These are phyloP conservation scores for Campoplex nolae DNA, from an alignment of 2,888 invertebrate genomes.

Conservation along the genomic window DNA sequence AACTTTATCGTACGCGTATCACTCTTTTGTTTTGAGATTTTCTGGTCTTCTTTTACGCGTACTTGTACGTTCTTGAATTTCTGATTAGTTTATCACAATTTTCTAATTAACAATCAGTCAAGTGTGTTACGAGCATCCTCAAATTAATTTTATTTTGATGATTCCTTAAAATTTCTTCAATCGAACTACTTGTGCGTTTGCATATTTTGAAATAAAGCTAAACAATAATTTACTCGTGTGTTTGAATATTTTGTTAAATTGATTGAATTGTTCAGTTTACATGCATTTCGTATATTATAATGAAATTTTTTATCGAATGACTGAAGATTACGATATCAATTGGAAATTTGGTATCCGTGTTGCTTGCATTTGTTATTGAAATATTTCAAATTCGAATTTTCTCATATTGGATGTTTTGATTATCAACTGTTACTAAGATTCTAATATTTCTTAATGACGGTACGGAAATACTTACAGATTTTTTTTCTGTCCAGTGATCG, in stretches of 20 bases:
- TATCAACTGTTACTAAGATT: background rate
- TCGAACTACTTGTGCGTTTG: background rate
- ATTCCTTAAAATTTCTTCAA: background rate
- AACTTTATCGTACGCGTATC: background rate
- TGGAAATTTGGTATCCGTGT: background rate
- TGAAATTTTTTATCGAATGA: background rate
- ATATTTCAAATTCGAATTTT: background rate
- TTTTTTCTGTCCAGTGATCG: conserved; percentile 89
- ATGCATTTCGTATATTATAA: background rate
- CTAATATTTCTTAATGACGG: conserved; percentile 13
- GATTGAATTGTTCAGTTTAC: background rate
- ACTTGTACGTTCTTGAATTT: background rate
- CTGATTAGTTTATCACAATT: background rate
- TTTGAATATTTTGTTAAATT: background rate
- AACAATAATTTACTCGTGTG: background rate
- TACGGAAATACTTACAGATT: conserved; percentile 86
- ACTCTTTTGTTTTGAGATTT: background rate
- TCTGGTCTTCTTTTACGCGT: background rate
- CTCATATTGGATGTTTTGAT: background rate
- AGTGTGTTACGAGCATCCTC: background rate
- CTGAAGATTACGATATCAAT: background rate
- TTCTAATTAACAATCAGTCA: background rate
- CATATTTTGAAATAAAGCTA: background rate
- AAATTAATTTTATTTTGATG: background rate
- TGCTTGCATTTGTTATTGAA: background rate